A percentile compares a stretch with the other conserved stretches of the same genome.
These are phyloP conservation scores for Tenodera sinensis DNA, from an alignment of 2,888 invertebrate genomes.

Conservation along the genomic window DNA sequence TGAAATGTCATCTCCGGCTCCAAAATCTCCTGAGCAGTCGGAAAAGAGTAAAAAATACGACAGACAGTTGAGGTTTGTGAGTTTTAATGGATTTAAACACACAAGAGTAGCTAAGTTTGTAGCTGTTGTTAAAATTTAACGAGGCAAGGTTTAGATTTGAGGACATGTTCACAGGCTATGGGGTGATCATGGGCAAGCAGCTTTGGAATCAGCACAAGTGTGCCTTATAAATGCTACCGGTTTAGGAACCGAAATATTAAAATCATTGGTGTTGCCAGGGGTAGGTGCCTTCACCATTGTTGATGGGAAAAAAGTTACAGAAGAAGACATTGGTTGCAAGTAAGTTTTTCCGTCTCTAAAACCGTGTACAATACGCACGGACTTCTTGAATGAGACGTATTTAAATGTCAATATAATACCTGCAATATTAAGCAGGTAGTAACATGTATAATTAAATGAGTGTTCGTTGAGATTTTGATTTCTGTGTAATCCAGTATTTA, in stretches of 20 bases:
- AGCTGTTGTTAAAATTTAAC: not conserved
- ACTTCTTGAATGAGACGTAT: too few relatives aligned
- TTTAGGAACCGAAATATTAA: constrained; percentile 90
- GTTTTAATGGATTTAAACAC: not conserved
- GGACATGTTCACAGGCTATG: constrained; percentile 66
- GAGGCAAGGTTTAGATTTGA: not conserved
- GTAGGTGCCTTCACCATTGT: constrained; percentile 89
- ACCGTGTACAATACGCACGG: too few relatives aligned
- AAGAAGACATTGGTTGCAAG: constrained; percentile 93
- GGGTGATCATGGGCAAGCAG: constrained; percentile 96
- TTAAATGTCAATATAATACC: too few relatives aligned
- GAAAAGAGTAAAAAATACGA: constrained; percentile 78
- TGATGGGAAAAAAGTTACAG: constrained; percentile 80
- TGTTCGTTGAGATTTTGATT: too few relatives aligned
- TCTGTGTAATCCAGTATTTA: too few relatives aligned
- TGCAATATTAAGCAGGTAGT: too few relatives aligned
- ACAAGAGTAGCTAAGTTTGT: not conserved
- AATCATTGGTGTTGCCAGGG: constrained; percentile 92
- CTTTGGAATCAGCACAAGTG: constrained; percentile 83
- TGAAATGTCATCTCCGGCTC: constrained; percentile 63
- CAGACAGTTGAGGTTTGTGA: constrained; percentile 63
- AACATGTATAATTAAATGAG: too few relatives aligned
- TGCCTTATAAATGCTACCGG: constrained; percentile 93
- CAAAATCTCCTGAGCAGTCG: constrained; percentile 69
- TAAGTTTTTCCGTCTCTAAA: constrained; percentile 42